phyloP scores from a whole-genome alignment of 2,888 invertebrate species.

The Chirona hameri region DNA sequence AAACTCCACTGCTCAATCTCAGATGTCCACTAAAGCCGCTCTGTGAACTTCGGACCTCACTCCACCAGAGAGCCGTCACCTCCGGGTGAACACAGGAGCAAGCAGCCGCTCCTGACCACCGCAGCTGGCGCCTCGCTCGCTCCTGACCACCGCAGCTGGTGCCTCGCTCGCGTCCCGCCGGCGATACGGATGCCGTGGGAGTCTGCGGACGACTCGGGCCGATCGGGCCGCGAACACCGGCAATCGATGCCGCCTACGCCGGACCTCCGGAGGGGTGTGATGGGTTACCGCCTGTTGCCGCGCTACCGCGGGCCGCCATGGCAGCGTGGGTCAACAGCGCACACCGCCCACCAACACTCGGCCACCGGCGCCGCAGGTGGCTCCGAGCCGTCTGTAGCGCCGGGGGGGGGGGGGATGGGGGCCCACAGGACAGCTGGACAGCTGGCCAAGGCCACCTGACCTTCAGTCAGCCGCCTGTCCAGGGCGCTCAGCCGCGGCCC shows the following conservation, averaged over 20 bases:
- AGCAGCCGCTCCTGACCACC: too few relatives aligned
- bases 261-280: not conserved
- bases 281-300: not conserved
- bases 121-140: too few relatives aligned
- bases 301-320: constrained; percentile 22
- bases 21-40: too few relatives aligned
- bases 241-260: not conserved
- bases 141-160: too few relatives aligned
- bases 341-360: not conserved
- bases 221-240: not conserved
- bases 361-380: not conserved
- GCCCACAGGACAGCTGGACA: too few relatives aligned
- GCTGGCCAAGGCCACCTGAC: not conserved
- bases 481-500: too few relatives aligned
- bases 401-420: too few relatives aligned
- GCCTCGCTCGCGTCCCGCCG: not conserved
- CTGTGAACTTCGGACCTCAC: too few relatives aligned
- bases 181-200: not conserved
- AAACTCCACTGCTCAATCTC: not conserved
- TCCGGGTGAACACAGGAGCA: too few relatives aligned
- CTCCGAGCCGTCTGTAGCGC: not conserved
- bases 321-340: not conserved
- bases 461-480: not conserved
- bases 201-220: not conserved
- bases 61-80: too few relatives aligned